A percentile compares a stretch with the other conserved stretches of the same genome.
phyloP scores from a whole-genome alignment of 2,888 invertebrate species.

The Atethmia centrago region DNA sequence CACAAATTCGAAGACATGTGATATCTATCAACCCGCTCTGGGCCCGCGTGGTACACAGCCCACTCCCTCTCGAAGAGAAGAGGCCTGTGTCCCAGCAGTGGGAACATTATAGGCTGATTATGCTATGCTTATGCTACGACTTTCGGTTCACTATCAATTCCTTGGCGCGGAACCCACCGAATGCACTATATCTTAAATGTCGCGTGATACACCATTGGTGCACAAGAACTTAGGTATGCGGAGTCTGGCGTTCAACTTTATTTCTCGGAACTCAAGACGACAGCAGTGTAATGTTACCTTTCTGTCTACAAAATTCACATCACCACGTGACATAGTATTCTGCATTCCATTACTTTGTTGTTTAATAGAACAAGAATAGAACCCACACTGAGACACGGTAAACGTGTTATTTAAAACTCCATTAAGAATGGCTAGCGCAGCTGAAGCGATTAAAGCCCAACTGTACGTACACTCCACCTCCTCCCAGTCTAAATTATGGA shows the following conservation, averaged over 20 bases:
- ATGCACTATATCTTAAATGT: constrained; percentile 10
- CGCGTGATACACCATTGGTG: too few species aligned
- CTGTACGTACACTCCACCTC: constrained; percentile 43
- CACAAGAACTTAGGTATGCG: too few species aligned
- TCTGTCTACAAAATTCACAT: constrained; percentile 25
- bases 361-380: too few species aligned
- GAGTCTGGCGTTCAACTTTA: too few species aligned
- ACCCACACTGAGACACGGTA: constrained; percentile 36
- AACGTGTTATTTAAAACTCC: constrained; percentile 60
- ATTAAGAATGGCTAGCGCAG: constrained; percentile 57
- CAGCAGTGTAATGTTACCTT: neutral
- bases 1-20: too few species aligned
- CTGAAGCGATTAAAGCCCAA: constrained; percentile 54
- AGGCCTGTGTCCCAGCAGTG: too few species aligned
- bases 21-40: too few species aligned
- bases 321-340: constrained; percentile 21
- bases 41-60: too few species aligned
- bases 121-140: too few species aligned
- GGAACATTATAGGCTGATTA: too few species aligned
- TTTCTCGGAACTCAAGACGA: constrained; percentile 3
- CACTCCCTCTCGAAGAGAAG: too few species aligned
- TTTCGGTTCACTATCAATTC: constrained; percentile 8
- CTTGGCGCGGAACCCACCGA: neutral
- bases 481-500: constrained; percentile 53
- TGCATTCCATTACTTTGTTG: constrained; percentile 27